These are phyloP conservation scores for Cyphomyrmex costatus DNA, from an alignment of 1,140 invertebrate genomes.

Conservation along the genomic window DNA sequence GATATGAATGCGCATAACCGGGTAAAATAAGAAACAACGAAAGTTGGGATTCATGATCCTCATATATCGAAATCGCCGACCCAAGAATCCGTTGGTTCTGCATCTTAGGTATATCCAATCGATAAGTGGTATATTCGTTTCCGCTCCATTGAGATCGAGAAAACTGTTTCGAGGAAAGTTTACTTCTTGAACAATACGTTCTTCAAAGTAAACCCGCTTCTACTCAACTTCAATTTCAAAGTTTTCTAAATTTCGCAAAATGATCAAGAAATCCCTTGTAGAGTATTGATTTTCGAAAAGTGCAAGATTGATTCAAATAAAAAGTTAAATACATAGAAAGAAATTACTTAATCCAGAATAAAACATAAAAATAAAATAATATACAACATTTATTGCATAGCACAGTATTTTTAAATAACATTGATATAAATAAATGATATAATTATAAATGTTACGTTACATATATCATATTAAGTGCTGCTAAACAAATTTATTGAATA, in stretches of 20 bases:
- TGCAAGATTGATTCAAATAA: not conserved
- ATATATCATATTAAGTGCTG: not conserved
- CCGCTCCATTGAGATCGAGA: constrained; percentile 22
- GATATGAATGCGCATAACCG: constrained; percentile 52
- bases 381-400: not conserved
- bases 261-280: not conserved
- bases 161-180: constrained; percentile 40
- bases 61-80: constrained; percentile 16
- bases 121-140: constrained; percentile 45
- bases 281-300: constrained; percentile 9
- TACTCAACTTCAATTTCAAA: constrained; percentile 10
- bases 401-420: not conserved
- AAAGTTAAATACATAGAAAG: not conserved
- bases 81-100: not conserved
- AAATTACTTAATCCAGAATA: not conserved
- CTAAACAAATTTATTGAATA: too few species aligned
- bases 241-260: constrained; percentile 39
- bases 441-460: not conserved
- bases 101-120: constrained; percentile 11
- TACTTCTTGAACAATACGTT: constrained; percentile 38
- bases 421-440: not conserved
- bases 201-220: constrained; percentile 14
- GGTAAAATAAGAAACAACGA: constrained; percentile 44
- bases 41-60: constrained; percentile 39
- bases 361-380: not conserved